Conservation (phyloP, 2,888 invertebrate species). For the Ceriagrion tenellum region DNA sequence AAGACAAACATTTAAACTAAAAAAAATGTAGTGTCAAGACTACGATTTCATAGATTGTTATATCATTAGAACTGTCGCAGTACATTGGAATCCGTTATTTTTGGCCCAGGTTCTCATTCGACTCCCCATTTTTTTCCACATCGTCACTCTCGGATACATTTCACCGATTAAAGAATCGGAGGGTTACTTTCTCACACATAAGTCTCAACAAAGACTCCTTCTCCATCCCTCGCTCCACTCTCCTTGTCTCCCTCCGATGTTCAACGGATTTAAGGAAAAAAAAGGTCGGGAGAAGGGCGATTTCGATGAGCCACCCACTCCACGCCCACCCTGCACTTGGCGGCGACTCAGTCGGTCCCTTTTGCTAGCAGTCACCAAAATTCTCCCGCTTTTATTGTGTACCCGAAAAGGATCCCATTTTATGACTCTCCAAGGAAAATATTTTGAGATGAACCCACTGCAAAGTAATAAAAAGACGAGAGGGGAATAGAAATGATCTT, state of each 20-base stretch:
- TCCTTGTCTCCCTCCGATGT: background rate
- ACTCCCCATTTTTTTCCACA: too few relatives aligned
- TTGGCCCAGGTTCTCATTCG: too few relatives aligned
- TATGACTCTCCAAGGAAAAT: background rate
- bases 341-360: background rate
- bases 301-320: background rate
- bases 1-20: too few relatives aligned
- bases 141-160: background rate
- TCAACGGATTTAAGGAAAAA: too few relatives aligned
- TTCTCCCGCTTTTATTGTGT: background rate
- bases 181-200: too few relatives aligned
- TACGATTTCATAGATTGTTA: too few relatives aligned
- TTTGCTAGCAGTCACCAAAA: background rate
- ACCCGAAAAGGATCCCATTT: background rate
- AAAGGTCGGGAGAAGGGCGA: too few relatives aligned
- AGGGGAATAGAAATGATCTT: background rate
- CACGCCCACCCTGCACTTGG: background rate
- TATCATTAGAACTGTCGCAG: too few relatives aligned
- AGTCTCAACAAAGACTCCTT: background rate
- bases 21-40: too few relatives aligned
- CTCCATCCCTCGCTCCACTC: background rate
- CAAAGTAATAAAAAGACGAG: background rate
- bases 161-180: slow-evolving; percentile 10
- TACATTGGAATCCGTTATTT: too few relatives aligned
- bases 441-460: background rate